Base-by-base conservation (phyloP, 2,888 invertebrate species). In the Lepidonotus clava region DNA sequence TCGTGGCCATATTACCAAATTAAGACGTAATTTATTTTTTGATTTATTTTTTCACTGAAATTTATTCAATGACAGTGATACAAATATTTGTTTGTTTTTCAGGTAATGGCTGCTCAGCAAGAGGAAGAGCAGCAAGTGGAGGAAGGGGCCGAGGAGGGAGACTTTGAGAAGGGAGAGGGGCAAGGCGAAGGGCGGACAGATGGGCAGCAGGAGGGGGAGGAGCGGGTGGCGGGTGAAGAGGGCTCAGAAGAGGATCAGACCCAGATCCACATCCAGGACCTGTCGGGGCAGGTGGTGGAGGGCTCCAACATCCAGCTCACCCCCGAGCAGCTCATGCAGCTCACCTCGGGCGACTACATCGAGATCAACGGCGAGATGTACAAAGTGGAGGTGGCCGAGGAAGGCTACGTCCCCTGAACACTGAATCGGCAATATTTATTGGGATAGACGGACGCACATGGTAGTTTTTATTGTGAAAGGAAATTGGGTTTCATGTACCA, bases 281-380 rank as follows among this genome's bases (percentile, higher is more conserved):
- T 36, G 8, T 53, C 61, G 2, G 80, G 80, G 41, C 51, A 41
- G 46, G 28, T 80, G 41, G 24, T 80, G 34, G 11, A 80, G 76
- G 18, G 83, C 53, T 24, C 24, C 80, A 1, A 76, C 34, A 90
- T 92, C 38, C 91, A 93, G 87, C 86, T 93, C 40, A 90, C 92
- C 2, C 86, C 91, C 4, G 92, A 93, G n/a, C 92, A 93, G 88
- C 84, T 93, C 14, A 91, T 91, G 86, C 89, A 91, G 87, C 89
- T 93, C 80, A 90, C 91, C 1, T 88, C 91, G n/a, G 93, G 93
- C 28, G 93, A 93, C 87, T 92, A 90, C 90, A 91, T 93, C 32
- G 92, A 93, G 89, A 93, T 93, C 41, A 92, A 93, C 88, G 93
- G 93, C 0, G 92, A 93, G 87, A 91, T 93, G 89, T 93, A 92